Base-by-base conservation (phyloP, 2,888 invertebrate species). In the Platynereis dumerilii region DNA sequence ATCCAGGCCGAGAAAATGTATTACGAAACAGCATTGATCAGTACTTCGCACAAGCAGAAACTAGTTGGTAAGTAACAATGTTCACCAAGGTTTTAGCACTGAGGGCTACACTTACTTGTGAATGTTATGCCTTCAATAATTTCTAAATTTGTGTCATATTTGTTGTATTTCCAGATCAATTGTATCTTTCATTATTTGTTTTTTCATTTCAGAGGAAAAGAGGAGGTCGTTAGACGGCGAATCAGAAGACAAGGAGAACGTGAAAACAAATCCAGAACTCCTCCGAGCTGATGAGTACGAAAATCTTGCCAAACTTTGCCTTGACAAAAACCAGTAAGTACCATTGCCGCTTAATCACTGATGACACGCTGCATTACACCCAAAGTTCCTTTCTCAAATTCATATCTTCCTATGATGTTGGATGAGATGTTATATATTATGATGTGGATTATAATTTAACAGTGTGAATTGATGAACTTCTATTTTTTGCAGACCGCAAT, bases 1-100 rank as follows among this genome's bases (percentile, higher is more conserved):
- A 75, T 80, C 24, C 79, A 81, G 65, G 81, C 81, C 54, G 82
- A 82, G 69, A 81, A 82, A 61, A 65, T 82, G 63, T 82, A 75
- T 64, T 81, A 82, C 71, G 81, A 82, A 64, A 77, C 76, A 69
- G 78, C 78, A 0, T 67, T 81, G 20, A 76, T 81, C 58, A 78
- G 79, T 66, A 77, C 77, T 12, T 70, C 75, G 27, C 75, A 77
- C 55, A 60, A 80, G 57, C 78, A 81, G 69, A 73, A 75, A 60
- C 76, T 76, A 60, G 64, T 80, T 52, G 79, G 80, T 80, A 68
- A 69, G 74, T 58, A 10, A 42, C 42, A 42, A 42, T 12, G 17
- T 42, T 42, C n/a, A 53, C 54, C 15, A n/a, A n/a, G n/a, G n/a
- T n/a, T n/a, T n/a, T n/a, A n/a, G n/a, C n/a, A n/a, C n/a, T n/a